Evolutionary conservation across 2,888 invertebrate species (phyloP).

Genomic region (Cheilosia pagana): DNA sequence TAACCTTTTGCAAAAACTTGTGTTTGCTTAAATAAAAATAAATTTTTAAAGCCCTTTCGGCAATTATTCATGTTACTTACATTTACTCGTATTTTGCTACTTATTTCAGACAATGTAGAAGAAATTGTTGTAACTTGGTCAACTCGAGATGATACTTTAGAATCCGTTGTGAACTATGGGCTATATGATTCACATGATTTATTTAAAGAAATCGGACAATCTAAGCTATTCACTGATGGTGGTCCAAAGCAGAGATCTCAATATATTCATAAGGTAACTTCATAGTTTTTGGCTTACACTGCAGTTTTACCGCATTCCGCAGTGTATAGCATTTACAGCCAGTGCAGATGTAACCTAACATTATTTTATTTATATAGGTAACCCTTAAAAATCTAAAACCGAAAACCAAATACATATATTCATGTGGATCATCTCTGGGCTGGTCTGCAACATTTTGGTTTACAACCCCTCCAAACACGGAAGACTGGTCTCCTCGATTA

Average conservation of each 20-base stretch:
- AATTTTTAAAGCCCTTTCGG: too few species aligned
- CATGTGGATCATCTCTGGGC: conserved; percentile 90
- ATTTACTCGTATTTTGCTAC: conserved; percentile 77
- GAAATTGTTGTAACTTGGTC: conserved; percentile 93
- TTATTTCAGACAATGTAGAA: conserved; percentile 86
- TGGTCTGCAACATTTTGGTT: conserved; percentile 94
- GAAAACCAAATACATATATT: conserved; percentile 89
- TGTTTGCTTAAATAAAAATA: too few species aligned
- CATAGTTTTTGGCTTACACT: conserved; percentile 51
- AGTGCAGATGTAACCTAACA: neutral
- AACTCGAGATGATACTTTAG: conserved; percentile 88
- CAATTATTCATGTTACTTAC: neutral
- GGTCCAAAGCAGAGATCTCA: conserved; percentile 87
- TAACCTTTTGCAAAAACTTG: too few species aligned
- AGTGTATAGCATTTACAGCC: too few species aligned
- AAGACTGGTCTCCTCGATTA: conserved; percentile 90
- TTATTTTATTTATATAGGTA: conserved; percentile 56
- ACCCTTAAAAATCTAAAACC: conserved; percentile 86
- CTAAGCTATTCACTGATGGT: conserved; percentile 89
- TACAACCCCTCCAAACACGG: conserved; percentile 87
- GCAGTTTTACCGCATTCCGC: too few species aligned
- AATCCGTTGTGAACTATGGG: conserved; percentile 90
- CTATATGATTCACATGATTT: conserved; percentile 84
- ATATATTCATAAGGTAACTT: conserved; percentile 90
- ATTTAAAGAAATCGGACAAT: conserved; percentile 85